Evolutionary conservation across 2,797 vertebrate genomes (phyloP), one percentile per base, ranked within the genome.

Genomic region (Falco peregrinus): DNA sequence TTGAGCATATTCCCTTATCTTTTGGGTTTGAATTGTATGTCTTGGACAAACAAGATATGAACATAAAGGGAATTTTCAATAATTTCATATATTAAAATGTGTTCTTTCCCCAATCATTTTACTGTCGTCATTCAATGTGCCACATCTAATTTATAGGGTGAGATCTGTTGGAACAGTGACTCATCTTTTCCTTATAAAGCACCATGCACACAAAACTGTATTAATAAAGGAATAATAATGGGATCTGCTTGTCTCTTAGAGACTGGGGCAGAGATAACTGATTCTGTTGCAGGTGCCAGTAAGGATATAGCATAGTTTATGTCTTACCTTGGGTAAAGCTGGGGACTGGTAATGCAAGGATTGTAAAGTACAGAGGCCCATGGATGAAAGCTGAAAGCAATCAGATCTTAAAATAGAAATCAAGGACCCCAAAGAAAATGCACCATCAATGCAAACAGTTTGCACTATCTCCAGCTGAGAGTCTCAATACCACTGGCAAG

Each of bases 131-230:
- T 94, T 87, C 64, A 41, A 54, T 4, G 29, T 87, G 61, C 28
- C 59, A 61, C 35, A 16, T 90, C 48, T 92, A 84, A 89, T 94
- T 93, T 59, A 53, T 68, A 92, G 56, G 59, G 65, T 84, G 69
- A 94, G 35, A 85, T 76, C 73, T 92, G 61, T 87, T 93, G 81
- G 73, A 96, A 87, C 28, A 89, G 54, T 89, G 94, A 95, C 61
- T 96, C 92, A 96, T 95, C 87, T 96, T 83, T 93, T 95, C 88
- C 68, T 78, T 85, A 18, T 53, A 81, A 93, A 95, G 51, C 59
- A 92, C 20, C 22, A 71, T 59, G 79, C 37, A 86, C 0, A 0
- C 54, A 89, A 76, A 93, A 59, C 37, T 71, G 25, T 75, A 69
- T 91, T 95, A 96, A 87, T 85, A 85, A 87, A 95, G 39, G 83